Percentiles rank a stretch among this genome's conserved stretches.
phyloP scores from a whole-genome alignment of 2,888 invertebrate genomes.

The Druceiella hillmani region DNA sequence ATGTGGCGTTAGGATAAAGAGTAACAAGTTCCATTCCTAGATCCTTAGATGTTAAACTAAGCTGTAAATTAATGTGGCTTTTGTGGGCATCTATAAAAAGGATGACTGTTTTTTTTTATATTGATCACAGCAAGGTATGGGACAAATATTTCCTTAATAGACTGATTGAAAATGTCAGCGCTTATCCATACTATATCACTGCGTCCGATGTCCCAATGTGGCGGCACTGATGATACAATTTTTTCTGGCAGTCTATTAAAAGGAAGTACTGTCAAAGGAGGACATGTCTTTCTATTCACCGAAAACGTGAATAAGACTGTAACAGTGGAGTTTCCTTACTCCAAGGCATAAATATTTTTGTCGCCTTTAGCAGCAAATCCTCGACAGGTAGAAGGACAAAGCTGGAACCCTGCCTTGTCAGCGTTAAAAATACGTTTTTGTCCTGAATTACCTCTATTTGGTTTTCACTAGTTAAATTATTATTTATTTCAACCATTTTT shows the following conservation, averaged over 20 bases:
- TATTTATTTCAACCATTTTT: conserved; percentile 26
- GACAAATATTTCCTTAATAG: conserved; percentile 8
- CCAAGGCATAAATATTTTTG: conserved; percentile 16
- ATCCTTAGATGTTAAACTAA: too few relatives aligned
- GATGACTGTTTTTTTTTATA: conserved; percentile 8
- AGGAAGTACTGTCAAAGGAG: too few relatives aligned
- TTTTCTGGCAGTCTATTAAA: too few relatives aligned
- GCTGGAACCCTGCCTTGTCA: conserved; percentile 26
- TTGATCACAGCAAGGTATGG: conserved; percentile 5
- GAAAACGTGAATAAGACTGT: conserved; percentile 16
- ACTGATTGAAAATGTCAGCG: conserved; percentile 10
- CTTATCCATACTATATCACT: too few relatives aligned
- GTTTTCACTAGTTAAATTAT: too few relatives aligned
- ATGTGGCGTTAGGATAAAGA: too few relatives aligned
- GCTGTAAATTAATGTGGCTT: too few relatives aligned
- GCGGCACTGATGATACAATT: too few relatives aligned
- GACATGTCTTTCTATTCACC: conserved; percentile 14
- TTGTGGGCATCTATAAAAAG: too few relatives aligned
- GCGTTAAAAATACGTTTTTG: conserved; percentile 25
- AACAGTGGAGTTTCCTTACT: conserved; percentile 8
- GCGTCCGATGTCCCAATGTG: too few relatives aligned
- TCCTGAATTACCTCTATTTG: conserved; percentile 21
- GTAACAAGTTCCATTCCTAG: too few relatives aligned
- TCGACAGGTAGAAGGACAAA: conserved; percentile 23
- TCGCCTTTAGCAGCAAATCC: conserved; percentile 20